Base-by-base conservation (phyloP, 2,797 vertebrate species). In the Zalophus californianus region DNA sequence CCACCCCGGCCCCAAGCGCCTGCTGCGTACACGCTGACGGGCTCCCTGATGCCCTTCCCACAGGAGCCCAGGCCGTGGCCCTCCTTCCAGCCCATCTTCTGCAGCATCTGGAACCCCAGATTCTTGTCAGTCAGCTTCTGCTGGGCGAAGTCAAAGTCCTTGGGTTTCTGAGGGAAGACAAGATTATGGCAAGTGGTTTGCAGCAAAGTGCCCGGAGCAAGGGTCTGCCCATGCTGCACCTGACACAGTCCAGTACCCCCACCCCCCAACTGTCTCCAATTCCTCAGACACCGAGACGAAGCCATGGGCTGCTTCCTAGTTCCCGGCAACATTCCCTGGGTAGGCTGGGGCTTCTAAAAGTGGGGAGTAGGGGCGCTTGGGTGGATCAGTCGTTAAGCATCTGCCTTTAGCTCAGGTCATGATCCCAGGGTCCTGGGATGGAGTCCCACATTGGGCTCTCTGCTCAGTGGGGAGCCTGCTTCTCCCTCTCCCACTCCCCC, bases 1-100 rank as follows among this genome's bases (percentile, higher is more conserved):
- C 77, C 77, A 1, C 29, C 48, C 85, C 12, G 7, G 48, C 44
- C 64, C 80, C 41, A 44, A 38, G 95, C 35, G 79, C 96, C 96
- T 80, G 62, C 91, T 97, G 98, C 99, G 35, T 99, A 99, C 99
- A 99, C 98, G 90, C 98, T 98, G 7, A 99, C 98, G 0, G 99
- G 99, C 92, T 99, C 98, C 70, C 98, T 58, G 98, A 99, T 99
- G 88, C 99, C 99, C 52, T 98, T 98, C 29, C 99, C 98, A 0
- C 97, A 84, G 2, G 98, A 98, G n/a, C 99, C 99, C 44, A 99
- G 98, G 91, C 99, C 99, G 0, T 98, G 98, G 50, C 99, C 99
- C 96, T 99, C 99, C 91, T 98, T 98, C 99, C 99, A 99, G 94
- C 99, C 99, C 99, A 99, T 99, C 97, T 98, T 99, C 97, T 98